Evolutionary conservation across 2,113 vertebrate species (phyloP).

Genomic region (Oostethus manadensis): DNA sequence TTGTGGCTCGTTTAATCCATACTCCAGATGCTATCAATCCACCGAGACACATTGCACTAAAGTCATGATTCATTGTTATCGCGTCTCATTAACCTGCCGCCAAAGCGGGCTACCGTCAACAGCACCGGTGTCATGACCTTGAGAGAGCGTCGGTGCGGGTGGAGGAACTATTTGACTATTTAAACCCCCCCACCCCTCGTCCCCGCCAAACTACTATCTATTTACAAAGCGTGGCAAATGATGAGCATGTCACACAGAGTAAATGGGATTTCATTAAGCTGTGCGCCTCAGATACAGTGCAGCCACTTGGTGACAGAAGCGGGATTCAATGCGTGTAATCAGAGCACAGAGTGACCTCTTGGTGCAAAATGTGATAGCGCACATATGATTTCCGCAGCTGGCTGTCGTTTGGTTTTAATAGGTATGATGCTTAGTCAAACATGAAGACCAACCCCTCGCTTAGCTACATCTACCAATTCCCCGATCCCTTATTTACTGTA

Average conservation of each 20-base stretch:
- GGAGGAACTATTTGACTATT: neutral
- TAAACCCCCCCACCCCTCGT: neutral
- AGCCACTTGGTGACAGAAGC: constrained; percentile 12
- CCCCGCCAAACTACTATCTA: constrained; percentile 14
- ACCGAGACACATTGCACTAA: constrained; percentile 7
- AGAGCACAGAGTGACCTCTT: constrained; percentile 35
- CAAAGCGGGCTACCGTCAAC: constrained; percentile 1
- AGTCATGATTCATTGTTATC: constrained; percentile 22
- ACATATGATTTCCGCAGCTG: neutral
- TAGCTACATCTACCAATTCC: no score
- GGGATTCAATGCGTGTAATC: constrained; percentile 38
- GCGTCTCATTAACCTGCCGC: constrained; percentile 6
- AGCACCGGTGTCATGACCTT: constrained; percentile 49
- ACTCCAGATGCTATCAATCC: constrained; percentile 24
- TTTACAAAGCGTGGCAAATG: constrained; percentile 40
- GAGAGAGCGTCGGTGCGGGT: constrained; percentile 7
- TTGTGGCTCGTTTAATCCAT: constrained; percentile 6
- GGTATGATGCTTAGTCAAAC: constrained; percentile 6
- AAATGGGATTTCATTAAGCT: constrained; percentile 44
- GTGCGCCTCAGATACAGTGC: neutral
- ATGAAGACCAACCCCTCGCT: neutral
- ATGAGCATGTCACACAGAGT: constrained; percentile 38
- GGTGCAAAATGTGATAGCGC: constrained; percentile 14
- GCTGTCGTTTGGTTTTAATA: constrained; percentile 12
- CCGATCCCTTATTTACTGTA: no score